A percentile compares a stretch with the other conserved stretches of the same genome.
Conservation (phyloP, 2,113 vertebrate genomes). For the Urocolius indicus region DNA sequence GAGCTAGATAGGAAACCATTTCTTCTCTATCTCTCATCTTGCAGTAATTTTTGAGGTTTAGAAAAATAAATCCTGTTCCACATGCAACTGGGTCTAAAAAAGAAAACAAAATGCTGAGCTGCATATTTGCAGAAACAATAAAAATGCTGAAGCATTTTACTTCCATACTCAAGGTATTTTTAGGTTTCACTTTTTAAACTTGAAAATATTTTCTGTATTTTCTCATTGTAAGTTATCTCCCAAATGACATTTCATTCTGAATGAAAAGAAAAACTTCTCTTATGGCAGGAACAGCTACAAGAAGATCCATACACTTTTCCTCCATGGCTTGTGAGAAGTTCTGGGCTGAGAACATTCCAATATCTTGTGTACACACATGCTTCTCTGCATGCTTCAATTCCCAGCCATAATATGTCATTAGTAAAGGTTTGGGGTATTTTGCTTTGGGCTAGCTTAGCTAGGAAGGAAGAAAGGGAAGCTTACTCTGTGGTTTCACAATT, state of each 20-base stretch:
- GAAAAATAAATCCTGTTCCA: neutral
- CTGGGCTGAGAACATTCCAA: neutral
- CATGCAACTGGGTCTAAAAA: neutral
- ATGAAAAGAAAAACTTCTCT: neutral
- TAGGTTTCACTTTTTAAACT: neutral
- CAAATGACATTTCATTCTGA: neutral
- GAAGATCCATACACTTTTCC: neutral
- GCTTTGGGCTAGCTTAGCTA: constrained; percentile 1
- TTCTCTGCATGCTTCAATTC: neutral
- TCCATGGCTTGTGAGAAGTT: neutral
- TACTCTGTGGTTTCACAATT: constrained; percentile 29
- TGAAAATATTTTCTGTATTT: neutral
- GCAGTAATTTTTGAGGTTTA: neutral
- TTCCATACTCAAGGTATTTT: neutral
- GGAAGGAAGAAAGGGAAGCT: constrained; percentile 38
- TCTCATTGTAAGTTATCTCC: neutral
- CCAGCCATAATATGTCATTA: neutral
- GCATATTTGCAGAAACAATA: neutral
- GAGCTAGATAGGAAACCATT: neutral
- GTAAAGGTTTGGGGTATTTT: constrained; percentile 27
- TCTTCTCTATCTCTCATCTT: neutral
- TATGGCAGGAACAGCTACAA: neutral
- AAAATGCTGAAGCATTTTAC: neutral
- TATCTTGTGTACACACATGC: neutral
- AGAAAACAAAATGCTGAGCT: neutral